Percentiles rank a stretch among this genome's conserved stretches.
Conservation (phyloP, 2,113 vertebrate genomes). For the Dicaeum eximium region DNA sequence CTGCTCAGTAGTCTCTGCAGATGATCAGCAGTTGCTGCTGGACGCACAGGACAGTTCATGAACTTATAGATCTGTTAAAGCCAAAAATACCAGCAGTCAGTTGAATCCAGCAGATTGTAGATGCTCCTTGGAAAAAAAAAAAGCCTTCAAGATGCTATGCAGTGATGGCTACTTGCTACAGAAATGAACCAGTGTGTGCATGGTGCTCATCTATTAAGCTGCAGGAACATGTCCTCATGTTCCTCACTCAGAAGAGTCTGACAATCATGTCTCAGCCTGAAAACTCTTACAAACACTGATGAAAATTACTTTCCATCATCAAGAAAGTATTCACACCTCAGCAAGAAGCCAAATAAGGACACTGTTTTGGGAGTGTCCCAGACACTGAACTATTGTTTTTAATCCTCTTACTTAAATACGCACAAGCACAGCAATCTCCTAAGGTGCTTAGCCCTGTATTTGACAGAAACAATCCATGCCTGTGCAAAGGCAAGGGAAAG, state of each 20-base stretch:
- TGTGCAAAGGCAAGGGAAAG: background rate
- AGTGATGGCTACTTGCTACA: background rate
- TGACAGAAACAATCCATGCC: constrained; percentile 6
- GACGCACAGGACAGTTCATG: background rate
- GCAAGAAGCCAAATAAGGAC: constrained; percentile 39
- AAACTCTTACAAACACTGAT: background rate
- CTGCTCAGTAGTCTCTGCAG: background rate
- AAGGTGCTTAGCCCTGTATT: constrained; percentile 15
- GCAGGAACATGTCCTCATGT: background rate
- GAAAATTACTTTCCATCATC: constrained; percentile 30
- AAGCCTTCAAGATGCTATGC: background rate
- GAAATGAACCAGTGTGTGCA: background rate
- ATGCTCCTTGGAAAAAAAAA: background rate
- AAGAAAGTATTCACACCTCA: constrained; percentile 32
- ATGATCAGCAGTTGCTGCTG: background rate
- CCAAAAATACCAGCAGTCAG: background rate
- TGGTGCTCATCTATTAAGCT: background rate
- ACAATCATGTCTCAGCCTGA: constrained; percentile 2
- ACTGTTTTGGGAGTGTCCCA: constrained; percentile 10
- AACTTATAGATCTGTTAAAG: background rate
- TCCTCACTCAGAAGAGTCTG: background rate
- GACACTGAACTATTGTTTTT: constrained; percentile 38
- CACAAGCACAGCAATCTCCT: constrained; percentile 43
- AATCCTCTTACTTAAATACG: constrained; percentile 46
- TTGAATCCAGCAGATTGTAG: background rate